A percentile compares a stretch with the other conserved stretches of the same genome.
Conservation (phyloP, 2,113 vertebrate species). For the Myocastor coypus region DNA sequence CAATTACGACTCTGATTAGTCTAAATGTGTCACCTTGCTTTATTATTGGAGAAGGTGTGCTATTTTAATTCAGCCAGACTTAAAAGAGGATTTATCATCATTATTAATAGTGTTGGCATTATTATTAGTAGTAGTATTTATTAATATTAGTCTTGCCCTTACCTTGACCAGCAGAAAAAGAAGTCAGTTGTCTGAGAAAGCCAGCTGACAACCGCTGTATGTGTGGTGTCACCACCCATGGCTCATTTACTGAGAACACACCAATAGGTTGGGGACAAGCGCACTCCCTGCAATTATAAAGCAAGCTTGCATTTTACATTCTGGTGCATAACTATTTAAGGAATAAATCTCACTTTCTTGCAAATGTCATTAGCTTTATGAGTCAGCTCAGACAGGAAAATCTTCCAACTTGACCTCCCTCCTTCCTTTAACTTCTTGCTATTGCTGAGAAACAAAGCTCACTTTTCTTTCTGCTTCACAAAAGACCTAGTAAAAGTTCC, state of each 20-base stretch:
- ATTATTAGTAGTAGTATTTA: background rate
- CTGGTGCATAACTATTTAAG: background rate
- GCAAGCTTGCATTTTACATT: background rate
- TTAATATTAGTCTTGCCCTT: constrained; percentile 22
- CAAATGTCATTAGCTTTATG: background rate
- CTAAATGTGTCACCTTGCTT: constrained; percentile 72
- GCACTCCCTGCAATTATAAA: background rate
- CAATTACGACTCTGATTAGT: constrained; percentile 61
- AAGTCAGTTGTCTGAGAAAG: constrained; percentile 31
- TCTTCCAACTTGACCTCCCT: background rate
- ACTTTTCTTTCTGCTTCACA: background rate
- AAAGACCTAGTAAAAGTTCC: constrained; percentile 23
- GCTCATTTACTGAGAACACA: background rate
- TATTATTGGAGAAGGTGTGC: constrained; percentile 67
- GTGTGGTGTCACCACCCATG: background rate
- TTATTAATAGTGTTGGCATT: too few species aligned
- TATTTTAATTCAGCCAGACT: constrained; percentile 70
- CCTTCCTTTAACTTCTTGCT: constrained; percentile 49
- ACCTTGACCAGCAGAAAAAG: constrained; percentile 52
- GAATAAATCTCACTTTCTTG: constrained; percentile 53
- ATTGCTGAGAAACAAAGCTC: background rate
- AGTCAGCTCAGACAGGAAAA: constrained; percentile 7
- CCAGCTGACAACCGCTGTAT: constrained; percentile 25
- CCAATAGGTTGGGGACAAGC: background rate
- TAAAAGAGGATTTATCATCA: background rate